Conservation (phyloP, 1,140 invertebrate species). For the Cardiocondyla obscurior region DNA sequence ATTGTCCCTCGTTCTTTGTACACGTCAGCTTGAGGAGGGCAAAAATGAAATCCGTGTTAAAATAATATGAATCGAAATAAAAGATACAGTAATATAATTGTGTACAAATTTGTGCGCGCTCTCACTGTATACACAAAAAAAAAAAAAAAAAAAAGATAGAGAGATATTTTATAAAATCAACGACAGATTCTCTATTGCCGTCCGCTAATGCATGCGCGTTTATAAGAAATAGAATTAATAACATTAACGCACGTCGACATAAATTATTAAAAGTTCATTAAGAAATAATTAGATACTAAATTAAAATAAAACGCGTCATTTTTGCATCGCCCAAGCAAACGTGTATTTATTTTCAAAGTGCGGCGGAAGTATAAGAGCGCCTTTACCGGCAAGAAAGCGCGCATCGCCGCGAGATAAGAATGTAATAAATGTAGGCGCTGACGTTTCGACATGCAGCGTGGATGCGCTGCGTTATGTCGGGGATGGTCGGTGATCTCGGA, state of each 20-base stretch:
- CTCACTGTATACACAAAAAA: background rate
- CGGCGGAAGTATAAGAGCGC: slow-evolving; percentile 19
- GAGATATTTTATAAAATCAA: too few relatives aligned
- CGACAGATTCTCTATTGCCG: too few relatives aligned
- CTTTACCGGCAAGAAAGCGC: slow-evolving; percentile 43
- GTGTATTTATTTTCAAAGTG: slow-evolving; percentile 62
- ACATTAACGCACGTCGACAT: background rate
- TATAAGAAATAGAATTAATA: background rate
- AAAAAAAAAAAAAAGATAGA: too few relatives aligned
- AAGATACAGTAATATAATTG: background rate
- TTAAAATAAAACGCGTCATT: slow-evolving; percentile 5
- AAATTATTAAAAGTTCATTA: too few relatives aligned
- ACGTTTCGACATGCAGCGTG: slow-evolving; percentile 48
- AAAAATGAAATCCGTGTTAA: slow-evolving; percentile 16
- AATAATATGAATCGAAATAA: background rate
- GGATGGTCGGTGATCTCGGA: slow-evolving; percentile 49
- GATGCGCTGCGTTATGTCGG: slow-evolving; percentile 35
- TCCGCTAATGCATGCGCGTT: too few relatives aligned
- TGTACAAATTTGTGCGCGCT: background rate
- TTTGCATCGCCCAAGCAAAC: background rate
- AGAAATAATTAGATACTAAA: too few relatives aligned
- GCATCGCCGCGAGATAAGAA: slow-evolving; percentile 49
- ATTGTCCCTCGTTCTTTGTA: background rate
- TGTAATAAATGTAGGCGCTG: slow-evolving; percentile 31
- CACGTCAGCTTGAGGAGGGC: background rate